phyloP scores from a whole-genome alignment of 2,113 vertebrate species.

The Danio rerio region DNA sequence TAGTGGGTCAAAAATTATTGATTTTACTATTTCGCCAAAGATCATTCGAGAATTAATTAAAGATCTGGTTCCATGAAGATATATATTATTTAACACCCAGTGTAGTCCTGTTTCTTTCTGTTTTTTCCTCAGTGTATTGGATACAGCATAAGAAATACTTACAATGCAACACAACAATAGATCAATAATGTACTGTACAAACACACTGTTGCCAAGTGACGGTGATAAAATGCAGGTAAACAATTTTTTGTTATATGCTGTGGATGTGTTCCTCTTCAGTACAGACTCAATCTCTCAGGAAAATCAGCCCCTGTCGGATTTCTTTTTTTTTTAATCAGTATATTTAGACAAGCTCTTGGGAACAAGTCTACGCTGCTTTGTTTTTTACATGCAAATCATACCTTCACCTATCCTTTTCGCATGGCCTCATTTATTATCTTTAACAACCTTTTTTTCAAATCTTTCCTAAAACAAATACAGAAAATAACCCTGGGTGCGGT shows the following conservation, averaged over 20 bases:
- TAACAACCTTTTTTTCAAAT: not conserved
- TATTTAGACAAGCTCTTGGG: constrained; percentile 4
- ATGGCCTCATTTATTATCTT: not conserved
- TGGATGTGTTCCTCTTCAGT: not conserved
- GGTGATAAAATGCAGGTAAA: not conserved
- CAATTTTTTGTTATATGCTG: not conserved
- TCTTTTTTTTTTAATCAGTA: not conserved
- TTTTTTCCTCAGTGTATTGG: too few species aligned
- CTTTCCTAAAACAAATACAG: constrained; percentile 9
- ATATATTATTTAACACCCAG: too few species aligned
- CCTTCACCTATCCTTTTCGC: not conserved
- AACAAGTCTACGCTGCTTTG: not conserved
- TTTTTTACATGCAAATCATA: constrained; percentile 22
- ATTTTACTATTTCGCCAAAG: too few species aligned
- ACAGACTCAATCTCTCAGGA: not conserved
- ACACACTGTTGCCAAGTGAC: constrained; percentile 20
- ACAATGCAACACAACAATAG: not conserved
- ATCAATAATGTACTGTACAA: constrained; percentile 10
- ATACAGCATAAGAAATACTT: not conserved
- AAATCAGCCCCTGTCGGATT: not conserved
- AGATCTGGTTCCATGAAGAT: too few species aligned
- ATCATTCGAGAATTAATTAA: too few species aligned
- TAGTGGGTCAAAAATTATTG: too few species aligned
- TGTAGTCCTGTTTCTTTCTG: too few species aligned
- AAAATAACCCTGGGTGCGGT: not conserved